Percentiles rank a stretch among this genome's conserved stretches.
Evolutionary conservation across 2,888 invertebrate species (phyloP).

Genomic region (Acanthacorydalis orientalis): DNA sequence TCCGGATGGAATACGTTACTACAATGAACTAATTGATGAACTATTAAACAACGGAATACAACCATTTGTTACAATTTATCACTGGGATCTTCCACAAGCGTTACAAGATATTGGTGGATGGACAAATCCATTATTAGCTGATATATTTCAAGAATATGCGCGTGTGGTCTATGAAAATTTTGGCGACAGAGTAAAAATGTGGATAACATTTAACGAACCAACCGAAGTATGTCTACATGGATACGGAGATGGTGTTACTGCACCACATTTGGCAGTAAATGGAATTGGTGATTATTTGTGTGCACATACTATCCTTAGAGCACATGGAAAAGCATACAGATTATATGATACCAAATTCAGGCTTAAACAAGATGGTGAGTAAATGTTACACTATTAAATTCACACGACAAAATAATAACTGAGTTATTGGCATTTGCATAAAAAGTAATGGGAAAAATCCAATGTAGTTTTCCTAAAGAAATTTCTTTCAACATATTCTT

Average conservation of each 20-base stretch:
- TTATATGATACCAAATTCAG: conserved; percentile 44
- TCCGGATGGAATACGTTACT: conserved; percentile 32
- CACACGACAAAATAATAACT: too few species aligned
- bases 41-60: conserved; percentile 32
- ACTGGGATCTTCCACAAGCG: conserved; percentile 36
- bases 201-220: conserved; percentile 14
- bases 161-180: conserved; percentile 20
- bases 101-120: conserved; percentile 26
- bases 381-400: background rate
- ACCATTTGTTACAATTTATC: conserved; percentile 33
- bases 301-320: conserved; percentile 42
- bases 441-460: too few species aligned
- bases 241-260: conserved; percentile 31
- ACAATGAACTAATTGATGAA: conserved; percentile 32
- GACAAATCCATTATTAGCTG: conserved; percentile 31
- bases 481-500: too few species aligned
- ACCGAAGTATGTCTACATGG: conserved; percentile 9
- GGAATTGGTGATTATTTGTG: conserved; percentile 46
- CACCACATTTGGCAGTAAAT: conserved; percentile 34
- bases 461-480: too few species aligned
- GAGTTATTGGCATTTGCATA: too few species aligned
- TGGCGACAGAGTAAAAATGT: conserved; percentile 11
- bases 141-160: conserved; percentile 35
- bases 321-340: conserved; percentile 49
- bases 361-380: conserved; percentile 31